A percentile compares a stretch with the other conserved stretches of the same genome.
phyloP scores from a whole-genome alignment of 37 sponge, comb jelly and placozoan genomes.

The Chondrosia reniformis region DNA sequence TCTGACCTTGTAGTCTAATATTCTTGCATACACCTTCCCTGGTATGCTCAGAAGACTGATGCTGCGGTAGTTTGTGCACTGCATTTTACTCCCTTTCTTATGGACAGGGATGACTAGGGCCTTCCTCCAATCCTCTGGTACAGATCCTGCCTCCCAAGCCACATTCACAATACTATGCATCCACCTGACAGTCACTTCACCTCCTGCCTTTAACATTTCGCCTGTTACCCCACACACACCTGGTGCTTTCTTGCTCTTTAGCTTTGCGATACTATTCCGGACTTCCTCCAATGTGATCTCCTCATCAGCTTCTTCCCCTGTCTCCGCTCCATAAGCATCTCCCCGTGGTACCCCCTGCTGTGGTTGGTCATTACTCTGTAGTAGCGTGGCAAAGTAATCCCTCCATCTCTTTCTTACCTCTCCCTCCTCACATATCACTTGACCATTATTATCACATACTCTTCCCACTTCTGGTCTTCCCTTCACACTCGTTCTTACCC shows the following conservation, averaged over 20 bases:
- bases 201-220: slow-evolving; percentile 7
- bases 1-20: background rate
- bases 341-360: too few relatives aligned
- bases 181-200: slow-evolving; percentile 7
- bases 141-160: slow-evolving; percentile 3
- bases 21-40: slow-evolving; percentile 22
- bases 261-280: too few relatives aligned
- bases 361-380: too few relatives aligned
- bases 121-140: slow-evolving; percentile 8
- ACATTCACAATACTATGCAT: too few relatives aligned
- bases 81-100: slow-evolving; percentile 13
- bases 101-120: background rate
- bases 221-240: background rate
- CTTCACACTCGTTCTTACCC: too few relatives aligned
- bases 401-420: too few relatives aligned
- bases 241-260: background rate
- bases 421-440: too few relatives aligned
- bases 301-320: too few relatives aligned
- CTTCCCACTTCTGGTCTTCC: too few relatives aligned
- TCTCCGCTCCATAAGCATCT: too few relatives aligned
- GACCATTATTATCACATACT: too few relatives aligned
- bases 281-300: too few relatives aligned
- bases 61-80: slow-evolving; percentile 6
- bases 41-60: slow-evolving; percentile 13
- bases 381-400: slow-evolving; percentile 8